Evolutionary conservation across 2,113 vertebrate species (phyloP), one percentile per base, ranked within the genome.

Genomic region (Rhea pennata): DNA sequence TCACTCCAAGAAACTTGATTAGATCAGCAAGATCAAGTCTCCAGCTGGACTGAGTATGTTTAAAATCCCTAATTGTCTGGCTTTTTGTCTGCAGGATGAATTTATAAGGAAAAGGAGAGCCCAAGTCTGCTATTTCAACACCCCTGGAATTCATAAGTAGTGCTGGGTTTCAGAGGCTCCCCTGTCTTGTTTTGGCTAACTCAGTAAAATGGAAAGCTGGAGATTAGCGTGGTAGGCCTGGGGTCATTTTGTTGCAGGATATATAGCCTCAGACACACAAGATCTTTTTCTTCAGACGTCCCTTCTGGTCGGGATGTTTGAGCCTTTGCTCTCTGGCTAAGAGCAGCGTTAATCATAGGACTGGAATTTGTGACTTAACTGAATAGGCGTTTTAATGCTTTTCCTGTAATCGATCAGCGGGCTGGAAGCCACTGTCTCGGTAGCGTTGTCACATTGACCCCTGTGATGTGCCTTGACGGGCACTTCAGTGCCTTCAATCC

Each of bases 311-410:
- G 84, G 5, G n/a, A 23, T 88, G 92, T 92, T 92, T 80, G 91
- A 90, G 93, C 76, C 84, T 87, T 93, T 95, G 82, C 87, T 92
- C 72, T 87, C 88, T 97, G 96, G 91, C 93, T 93, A 80, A 69
- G 64, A 97, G 84, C 91, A 84, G 59, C 8, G 24, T 95, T 96
- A 93, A 96, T 96, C 92, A 96, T 91, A 69, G 88, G 92, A 87
- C 94, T 96, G 97, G 96, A 97, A 96, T 96, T 93, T 84, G 90
- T 97, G 97, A 96, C 96, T 96, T 96, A 94, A 97, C 82, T 29
- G 6, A 91, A 94, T 90, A 97, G 92, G 92, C 94, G 88, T 97
- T 97, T 97, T 96, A 95, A 96, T 96, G 88, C 94, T 96, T 97
- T 97, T 97, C 95, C 95, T 95, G 96, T 91, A 92, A 90, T 93